These are phyloP conservation scores for Pristionchus fissidentatus DNA, from an alignment of 2,888 invertebrate genomes.

Conservation along the genomic window DNA sequence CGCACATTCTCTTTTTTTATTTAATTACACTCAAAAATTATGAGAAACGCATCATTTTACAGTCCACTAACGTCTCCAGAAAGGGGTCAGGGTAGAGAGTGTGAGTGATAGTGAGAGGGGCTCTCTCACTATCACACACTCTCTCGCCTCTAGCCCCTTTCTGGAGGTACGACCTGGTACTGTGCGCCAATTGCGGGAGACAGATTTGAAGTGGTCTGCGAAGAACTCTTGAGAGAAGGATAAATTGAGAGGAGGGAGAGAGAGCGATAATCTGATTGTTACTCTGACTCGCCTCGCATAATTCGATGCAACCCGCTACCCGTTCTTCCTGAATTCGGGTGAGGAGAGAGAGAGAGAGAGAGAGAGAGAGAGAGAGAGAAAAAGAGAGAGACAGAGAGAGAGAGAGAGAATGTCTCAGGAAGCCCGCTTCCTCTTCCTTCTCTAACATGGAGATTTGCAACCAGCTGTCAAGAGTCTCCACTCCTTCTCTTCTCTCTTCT, in stretches of 20 bases:
- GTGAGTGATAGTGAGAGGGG: no score
- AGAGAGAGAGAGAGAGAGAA: background rate
- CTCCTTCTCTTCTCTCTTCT: background rate
- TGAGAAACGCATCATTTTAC: no score
- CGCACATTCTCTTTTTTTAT: no score
- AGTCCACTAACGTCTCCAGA: no score
- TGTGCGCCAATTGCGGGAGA: slow-evolving; percentile 11
- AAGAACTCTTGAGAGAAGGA: background rate
- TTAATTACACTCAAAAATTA: no score
- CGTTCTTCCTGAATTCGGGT: slow-evolving; percentile 11
- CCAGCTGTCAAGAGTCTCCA: background rate
- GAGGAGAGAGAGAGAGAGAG: background rate
- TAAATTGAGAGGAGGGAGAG: background rate
- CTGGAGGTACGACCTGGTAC: no score
- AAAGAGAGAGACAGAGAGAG: background rate
- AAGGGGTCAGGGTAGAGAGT: no score
- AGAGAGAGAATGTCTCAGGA: background rate
- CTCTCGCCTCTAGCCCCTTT: no score
- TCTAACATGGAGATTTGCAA: background rate
- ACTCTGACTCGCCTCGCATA: slow-evolving; percentile 20
- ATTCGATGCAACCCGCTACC: slow-evolving; percentile 13
- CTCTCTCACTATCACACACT: no score
- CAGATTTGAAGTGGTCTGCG: slow-evolving; percentile 25
- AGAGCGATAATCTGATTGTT: slow-evolving; percentile 9
- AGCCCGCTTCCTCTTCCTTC: background rate